Evolutionary conservation across 2,888 invertebrate species (phyloP), one percentile per base, ranked within the genome.

Genomic region (Drosophila niveifrons): DNA sequence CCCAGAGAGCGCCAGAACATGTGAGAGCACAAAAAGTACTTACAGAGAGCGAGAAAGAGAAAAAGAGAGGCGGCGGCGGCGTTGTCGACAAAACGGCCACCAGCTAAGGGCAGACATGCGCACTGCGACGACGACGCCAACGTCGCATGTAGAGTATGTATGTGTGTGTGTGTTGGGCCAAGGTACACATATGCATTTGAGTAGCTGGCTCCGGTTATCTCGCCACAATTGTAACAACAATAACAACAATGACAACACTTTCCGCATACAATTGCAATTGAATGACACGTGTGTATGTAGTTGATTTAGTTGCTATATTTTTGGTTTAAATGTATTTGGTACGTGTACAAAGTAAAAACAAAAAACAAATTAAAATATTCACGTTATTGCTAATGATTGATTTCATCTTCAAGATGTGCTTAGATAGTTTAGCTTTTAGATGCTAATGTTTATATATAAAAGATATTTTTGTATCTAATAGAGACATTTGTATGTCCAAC

Each of bases 391-490:
- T 74, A 64, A 62, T 63, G 62, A 73, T 87, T 82, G 85, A 84
- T 79, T 83, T 61, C 86, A 88, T 83, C 82, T 83, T 88, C 66
- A 46, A 83, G 82, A 83, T 79, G 85, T 36, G 57, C 63, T 47
- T 15, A 7, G 23, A 23, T 23, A 23, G 23, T 23, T 23, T 4
- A 31, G 11, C n/a, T 48, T 23, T 23, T 4, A 31, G 11, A n/a
- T 48, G 18, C 11, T 52, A 43, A 15, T 10, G 28, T 6, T 7
- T 7, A 34, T 31, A 23, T 23, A 23, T 23, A 23, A 6, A 23
- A 23, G 6, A 23, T 23, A 6, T 6, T 23, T 23, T 23, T 23
- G 23, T 23, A 23, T n/a, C n/a, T n/a, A n/a, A n/a, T n/a, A n/a
- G n/a, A n/a, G n/a, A n/a, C n/a, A n/a, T n/a, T n/a, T n/a, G n/a